Evolutionary conservation across 2,888 invertebrate genomes (phyloP).

Genomic region (Acleris sparsana): DNA sequence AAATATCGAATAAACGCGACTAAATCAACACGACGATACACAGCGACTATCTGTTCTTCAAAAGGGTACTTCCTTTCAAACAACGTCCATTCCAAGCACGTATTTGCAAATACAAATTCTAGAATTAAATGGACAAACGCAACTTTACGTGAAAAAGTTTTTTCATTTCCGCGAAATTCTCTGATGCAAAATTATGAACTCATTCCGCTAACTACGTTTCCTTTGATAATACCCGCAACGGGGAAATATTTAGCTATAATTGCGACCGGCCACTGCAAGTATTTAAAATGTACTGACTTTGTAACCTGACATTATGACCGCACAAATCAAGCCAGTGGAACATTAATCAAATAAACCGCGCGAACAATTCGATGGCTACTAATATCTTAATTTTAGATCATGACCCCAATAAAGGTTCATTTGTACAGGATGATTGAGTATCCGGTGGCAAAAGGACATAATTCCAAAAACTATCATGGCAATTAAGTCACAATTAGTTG

Average conservation of each 20-base stretch:
- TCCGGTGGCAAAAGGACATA: slow-evolving; percentile 2
- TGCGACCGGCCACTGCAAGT: slow-evolving; percentile 6
- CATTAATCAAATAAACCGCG: slow-evolving; percentile 52
- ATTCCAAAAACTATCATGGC: neutral
- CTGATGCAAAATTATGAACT: neutral
- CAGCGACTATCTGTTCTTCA: slow-evolving; percentile 1
- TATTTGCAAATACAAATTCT: neutral
- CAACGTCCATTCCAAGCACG: slow-evolving; percentile 7
- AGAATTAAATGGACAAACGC: slow-evolving; percentile 6
- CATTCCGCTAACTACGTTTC: neutral
- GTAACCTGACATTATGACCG: slow-evolving; percentile 27
- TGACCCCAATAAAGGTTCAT: slow-evolving; percentile 46
- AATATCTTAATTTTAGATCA: slow-evolving; percentile 53
- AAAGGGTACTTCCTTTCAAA: slow-evolving; percentile 18
- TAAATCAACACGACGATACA: slow-evolving; percentile 8
- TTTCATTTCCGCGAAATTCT: slow-evolving; percentile 6
- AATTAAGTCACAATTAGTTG: neutral
- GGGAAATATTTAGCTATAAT: neutral
- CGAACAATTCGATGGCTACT: slow-evolving; percentile 62
- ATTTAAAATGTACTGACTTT: slow-evolving; percentile 27
- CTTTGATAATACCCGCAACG: neutral
- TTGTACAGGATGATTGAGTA: neutral
- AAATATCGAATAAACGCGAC: slow-evolving; percentile 20
- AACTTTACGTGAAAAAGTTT: neutral
- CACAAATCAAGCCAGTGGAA: slow-evolving; percentile 26